Percentiles rank a stretch among this genome's conserved stretches.
Conservation (phyloP, 1,140 invertebrate genomes). For the Spodoptera litura region DNA sequence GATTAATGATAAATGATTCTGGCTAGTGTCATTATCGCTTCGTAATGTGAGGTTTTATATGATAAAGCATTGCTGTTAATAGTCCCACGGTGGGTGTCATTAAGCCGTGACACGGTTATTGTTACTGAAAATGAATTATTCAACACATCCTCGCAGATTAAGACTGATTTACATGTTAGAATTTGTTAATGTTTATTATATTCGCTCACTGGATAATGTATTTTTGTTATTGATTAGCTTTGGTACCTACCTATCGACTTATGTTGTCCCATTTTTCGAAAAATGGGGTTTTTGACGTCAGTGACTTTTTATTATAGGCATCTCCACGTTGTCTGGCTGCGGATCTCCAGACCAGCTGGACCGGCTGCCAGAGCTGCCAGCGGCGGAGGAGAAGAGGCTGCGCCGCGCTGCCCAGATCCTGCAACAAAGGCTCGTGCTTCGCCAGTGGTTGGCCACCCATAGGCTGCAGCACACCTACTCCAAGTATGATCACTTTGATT, state of each 20-base stretch:
- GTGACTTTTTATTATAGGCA: constrained; percentile 86
- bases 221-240: too few relatives aligned
- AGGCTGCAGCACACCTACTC: constrained; percentile 91
- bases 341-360: constrained; percentile 89
- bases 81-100: constrained; percentile 30
- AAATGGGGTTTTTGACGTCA: not conserved
- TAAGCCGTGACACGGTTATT: constrained; percentile 14
- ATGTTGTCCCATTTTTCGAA: not conserved
- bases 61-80: not conserved
- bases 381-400: constrained; percentile 92
- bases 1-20: not conserved
- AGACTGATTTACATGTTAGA: not conserved
- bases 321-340: constrained; percentile 92
- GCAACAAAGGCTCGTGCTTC: constrained; percentile 92
- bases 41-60: constrained; percentile 11
- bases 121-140: constrained; percentile 27
- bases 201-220: not conserved
- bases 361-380: constrained; percentile 91
- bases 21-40: not conserved
- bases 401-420: constrained; percentile 91
- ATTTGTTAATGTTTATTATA: constrained; percentile 16
- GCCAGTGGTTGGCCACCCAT: constrained; percentile 92
- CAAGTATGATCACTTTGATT: constrained; percentile 83
- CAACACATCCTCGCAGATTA: constrained; percentile 13
- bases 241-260: too few relatives aligned